Percentiles rank a stretch among this genome's conserved stretches.
phyloP scores from a whole-genome alignment of 2,113 vertebrate species.

The Tinamus guttatus region DNA sequence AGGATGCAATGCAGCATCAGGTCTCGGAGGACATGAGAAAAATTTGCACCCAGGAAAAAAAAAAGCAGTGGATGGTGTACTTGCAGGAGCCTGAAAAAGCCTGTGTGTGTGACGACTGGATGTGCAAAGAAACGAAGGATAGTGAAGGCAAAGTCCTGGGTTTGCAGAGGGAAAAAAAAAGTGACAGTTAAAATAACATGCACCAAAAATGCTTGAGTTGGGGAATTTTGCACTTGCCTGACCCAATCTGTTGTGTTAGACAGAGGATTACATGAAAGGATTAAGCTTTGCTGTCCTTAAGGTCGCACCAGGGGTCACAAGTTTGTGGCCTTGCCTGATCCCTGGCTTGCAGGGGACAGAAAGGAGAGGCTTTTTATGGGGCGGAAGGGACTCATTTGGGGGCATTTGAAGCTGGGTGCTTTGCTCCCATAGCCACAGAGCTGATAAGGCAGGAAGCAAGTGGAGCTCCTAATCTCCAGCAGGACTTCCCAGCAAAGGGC shows the following conservation, averaged over 20 bases:
- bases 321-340: constrained; percentile 59
- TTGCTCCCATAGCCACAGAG: neutral
- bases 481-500: constrained; percentile 2
- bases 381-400: constrained; percentile 1
- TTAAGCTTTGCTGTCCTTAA: constrained; percentile 62
- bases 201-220: constrained; percentile 50
- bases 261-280: constrained; percentile 65
- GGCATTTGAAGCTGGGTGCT: constrained; percentile 58
- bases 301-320: constrained; percentile 44
- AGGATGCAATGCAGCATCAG: neutral
- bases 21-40: constrained; percentile 22
- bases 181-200: constrained; percentile 36
- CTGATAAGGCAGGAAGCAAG: constrained; percentile 48
- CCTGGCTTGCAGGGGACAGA: constrained; percentile 28
- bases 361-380: constrained; percentile 22
- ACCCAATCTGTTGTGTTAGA: constrained; percentile 64
- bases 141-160: constrained; percentile 27
- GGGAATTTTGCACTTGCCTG: constrained; percentile 63
- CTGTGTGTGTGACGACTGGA: neutral
- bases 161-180: constrained; percentile 38
- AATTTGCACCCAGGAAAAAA: neutral
- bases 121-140: constrained; percentile 22
- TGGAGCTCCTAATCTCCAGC: constrained; percentile 3
- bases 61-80: neutral
- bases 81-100: neutral